Evolutionary conservation across 2,113 vertebrate species (phyloP).

Genomic region (Takifugu flavidus): DNA sequence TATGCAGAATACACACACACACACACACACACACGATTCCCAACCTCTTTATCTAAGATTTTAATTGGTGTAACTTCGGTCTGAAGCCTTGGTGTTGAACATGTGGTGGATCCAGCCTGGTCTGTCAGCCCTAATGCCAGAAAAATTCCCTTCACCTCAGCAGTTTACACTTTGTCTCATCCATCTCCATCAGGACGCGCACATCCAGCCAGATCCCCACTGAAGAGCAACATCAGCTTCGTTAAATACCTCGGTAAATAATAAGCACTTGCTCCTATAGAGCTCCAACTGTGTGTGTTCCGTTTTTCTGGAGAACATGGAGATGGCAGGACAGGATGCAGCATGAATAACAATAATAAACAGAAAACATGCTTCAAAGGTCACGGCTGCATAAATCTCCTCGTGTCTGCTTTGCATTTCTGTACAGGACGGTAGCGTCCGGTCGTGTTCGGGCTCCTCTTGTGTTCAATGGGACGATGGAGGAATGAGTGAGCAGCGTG

Average conservation of each 20-base stretch:
- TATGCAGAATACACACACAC: background rate
- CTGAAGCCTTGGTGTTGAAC: slow-evolving; percentile 9
- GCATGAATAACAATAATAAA: slow-evolving; percentile 32
- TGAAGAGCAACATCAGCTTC: slow-evolving; percentile 77
- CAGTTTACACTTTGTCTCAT: slow-evolving; percentile 72
- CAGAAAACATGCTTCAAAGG: slow-evolving; percentile 37
- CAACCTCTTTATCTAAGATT: slow-evolving; percentile 19
- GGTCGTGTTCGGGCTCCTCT: slow-evolving; percentile 8
- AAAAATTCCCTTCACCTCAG: slow-evolving; percentile 70
- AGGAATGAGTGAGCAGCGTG: no score
- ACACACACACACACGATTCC: slow-evolving; percentile 11
- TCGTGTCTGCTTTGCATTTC: slow-evolving; percentile 15
- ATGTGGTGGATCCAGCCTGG: slow-evolving; percentile 52
- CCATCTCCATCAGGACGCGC: slow-evolving; percentile 75
- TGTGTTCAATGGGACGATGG: slow-evolving; percentile 6
- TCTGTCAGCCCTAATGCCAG: slow-evolving; percentile 50
- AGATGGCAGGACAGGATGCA: background rate
- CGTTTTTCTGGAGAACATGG: background rate
- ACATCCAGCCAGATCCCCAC: slow-evolving; percentile 37
- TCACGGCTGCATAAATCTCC: slow-evolving; percentile 29
- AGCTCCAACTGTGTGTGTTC: background rate
- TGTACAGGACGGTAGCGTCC: slow-evolving; percentile 15
- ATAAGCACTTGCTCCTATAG: no score
- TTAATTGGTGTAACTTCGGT: slow-evolving; percentile 38
- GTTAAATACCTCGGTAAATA: slow-evolving; percentile 7